phyloP scores from a whole-genome alignment of 2,797 vertebrate species.

The Protosalanx chinensis region DNA sequence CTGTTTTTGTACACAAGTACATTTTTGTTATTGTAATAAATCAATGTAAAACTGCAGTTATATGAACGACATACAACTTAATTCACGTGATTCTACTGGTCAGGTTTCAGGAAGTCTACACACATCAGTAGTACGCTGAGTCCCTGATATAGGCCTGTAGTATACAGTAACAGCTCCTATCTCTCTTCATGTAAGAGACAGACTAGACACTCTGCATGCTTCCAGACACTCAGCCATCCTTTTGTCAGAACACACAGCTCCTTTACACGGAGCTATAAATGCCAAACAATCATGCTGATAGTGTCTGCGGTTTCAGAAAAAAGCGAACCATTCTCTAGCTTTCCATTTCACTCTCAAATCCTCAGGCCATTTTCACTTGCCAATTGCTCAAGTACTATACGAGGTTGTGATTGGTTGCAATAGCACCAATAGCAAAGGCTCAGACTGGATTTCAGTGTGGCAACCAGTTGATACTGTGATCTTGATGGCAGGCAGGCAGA shows the following conservation, averaged over 20 bases:
- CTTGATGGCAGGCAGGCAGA: neutral
- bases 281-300: conserved; percentile 33
- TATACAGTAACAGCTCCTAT: conserved; percentile 56
- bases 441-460: conserved; percentile 36
- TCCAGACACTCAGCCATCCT: conserved; percentile 47
- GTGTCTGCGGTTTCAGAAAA: conserved; percentile 20
- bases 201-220: conserved; percentile 45
- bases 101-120: conserved; percentile 63
- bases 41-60: conserved; percentile 70
- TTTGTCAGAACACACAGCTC: conserved; percentile 37
- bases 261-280: conserved; percentile 20
- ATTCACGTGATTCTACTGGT: conserved; percentile 40
- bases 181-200: conserved; percentile 51
- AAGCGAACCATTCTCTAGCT: conserved; percentile 24
- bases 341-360: conserved; percentile 20
- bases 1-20: conserved; percentile 72
- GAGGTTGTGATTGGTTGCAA: conserved; percentile 60
- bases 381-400: conserved; percentile 51
- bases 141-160: conserved; percentile 53
- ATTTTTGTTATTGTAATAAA: conserved; percentile 73
- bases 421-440: conserved; percentile 61
- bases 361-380: conserved; percentile 37
- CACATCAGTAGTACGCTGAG: conserved; percentile 67
- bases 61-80: conserved; percentile 74
- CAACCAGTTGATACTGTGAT: neutral